Base-by-base conservation (phyloP, 1,140 invertebrate species). In the Telenomus remus region DNA sequence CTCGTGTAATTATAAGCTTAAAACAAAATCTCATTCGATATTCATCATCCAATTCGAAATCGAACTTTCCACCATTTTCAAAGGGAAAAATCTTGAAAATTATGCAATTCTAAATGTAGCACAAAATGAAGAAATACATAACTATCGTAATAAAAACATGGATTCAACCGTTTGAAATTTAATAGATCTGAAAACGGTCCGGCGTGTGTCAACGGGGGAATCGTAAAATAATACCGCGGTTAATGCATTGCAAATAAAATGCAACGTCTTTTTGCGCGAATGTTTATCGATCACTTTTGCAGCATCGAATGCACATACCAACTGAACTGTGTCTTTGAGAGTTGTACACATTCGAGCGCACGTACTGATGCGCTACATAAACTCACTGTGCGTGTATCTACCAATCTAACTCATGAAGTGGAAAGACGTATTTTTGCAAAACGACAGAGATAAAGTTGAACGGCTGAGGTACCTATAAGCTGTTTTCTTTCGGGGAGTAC, bases 401-500 rank as follows among this genome's bases (percentile, higher is more conserved):
- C 65, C 49, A 53, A 69, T 76, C 64, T 64, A 54, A 64, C 65
- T 69, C 65, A 76, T 69, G 72, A 76, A 69, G 64, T 69, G 72
- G 72, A 76, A 76, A 63, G 51, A 54, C 54, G 55, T 69, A 64
- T 69, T 69, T 69, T 76, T 63, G 49, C 64, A 68, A 73, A 73
- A 66, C 50, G 65, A 61, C 57, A 76, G 53, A 69, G 60, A 69
- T 76, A 76, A 76, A 76, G 51, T 69, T 69, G 53, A 69, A 64
- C 54, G 43, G 46, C 49, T 35, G 35, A 53, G 34, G 70, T 69
- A 69, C 47, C 57, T 65, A 64, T 76, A 69, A 76, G 63, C 59
- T 76, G 65, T 76, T 69, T 76, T 69, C 72, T 64, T 76, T 69
- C 59, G 54, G 64, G 60, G 54, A 63, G 60, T 54, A 76, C 63